Evolutionary conservation across 2,797 vertebrate species (phyloP), one percentile per base, ranked within the genome.

Genomic region (Coregonus suidteri): DNA sequence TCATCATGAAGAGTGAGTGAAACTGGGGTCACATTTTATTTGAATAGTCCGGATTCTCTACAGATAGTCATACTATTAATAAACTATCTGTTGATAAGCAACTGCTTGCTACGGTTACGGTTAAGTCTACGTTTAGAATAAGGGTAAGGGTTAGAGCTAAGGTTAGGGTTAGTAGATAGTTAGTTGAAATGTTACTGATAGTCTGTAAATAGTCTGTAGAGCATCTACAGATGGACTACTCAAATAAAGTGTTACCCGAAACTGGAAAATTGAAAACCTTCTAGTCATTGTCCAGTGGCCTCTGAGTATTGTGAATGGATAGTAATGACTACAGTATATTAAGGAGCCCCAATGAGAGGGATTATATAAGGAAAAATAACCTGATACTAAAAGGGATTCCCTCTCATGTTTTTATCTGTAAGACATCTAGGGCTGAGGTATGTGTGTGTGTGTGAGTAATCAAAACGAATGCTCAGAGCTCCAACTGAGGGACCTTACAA

Each of bases 241-340:
- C 41, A 47, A 47, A 47, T 13, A 47, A 47, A 47, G 9, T 47
- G 9, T 47, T 47, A 9, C 41, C 2, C 9, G 9, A 47, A 47
- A 53, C 59, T 65, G 70, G 41, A 53, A 47, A 47, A 56, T 74
- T 41, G 47, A 56, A 54, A 53, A 56, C 62, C 56, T 73, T 73
- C 53, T 13, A 16, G 54, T 66, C 62, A 69, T 74, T 64, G 64
- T 56, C 30, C 62, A 20, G 65, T n/a, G 64, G 15, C 72, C 14
- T 1, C 35, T 71, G 20, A n/a, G 20, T 52, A 31, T 31, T 15
- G 65, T 56, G 64, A 67, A 67, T 73, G 14, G 25, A 67, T 64
- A 37, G 35, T 59, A 25, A 35, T 74, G 64, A 69, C 34, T 16
- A 18, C 34, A 68, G 68, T 69, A 41, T 41, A 70, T 25, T 30